Evolutionary conservation across 2,113 vertebrate species (phyloP).

Genomic region (Dolichotis patagonum): DNA sequence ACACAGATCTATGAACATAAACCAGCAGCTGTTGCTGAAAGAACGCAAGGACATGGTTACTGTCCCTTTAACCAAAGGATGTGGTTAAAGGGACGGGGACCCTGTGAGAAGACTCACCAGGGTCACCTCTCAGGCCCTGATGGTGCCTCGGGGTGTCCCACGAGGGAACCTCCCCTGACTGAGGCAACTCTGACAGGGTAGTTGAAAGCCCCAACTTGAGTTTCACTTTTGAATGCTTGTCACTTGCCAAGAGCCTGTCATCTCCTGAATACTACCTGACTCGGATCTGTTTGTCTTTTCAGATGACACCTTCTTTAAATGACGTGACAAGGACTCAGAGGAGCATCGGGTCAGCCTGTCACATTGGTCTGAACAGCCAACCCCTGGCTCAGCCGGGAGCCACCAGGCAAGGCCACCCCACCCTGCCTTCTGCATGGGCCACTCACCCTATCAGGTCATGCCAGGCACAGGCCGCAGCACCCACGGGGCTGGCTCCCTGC

Average conservation of each 20-base stretch:
- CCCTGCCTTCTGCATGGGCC: not conserved
- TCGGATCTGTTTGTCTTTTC: constrained; percentile 30
- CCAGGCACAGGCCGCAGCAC: accelerated
- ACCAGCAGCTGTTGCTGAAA: not conserved
- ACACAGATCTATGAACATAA: not conserved
- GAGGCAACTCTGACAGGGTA: not conserved
- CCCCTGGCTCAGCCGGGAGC: not conserved
- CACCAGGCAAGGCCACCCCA: not conserved
- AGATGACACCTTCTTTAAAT: constrained; percentile 33
- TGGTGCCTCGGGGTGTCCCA: not conserved
- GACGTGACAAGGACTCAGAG: constrained; percentile 12
- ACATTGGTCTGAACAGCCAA: not conserved
- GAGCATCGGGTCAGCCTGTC: not conserved
- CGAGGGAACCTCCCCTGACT: not conserved
- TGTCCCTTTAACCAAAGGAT: not conserved
- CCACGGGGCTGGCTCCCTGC: not conserved
- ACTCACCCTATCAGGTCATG: not conserved
- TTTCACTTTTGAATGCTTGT: not conserved
- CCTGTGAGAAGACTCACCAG: not conserved
- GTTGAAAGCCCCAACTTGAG: not conserved
- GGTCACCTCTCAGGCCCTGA: not conserved
- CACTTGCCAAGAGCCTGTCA: not conserved
- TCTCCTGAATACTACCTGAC: not conserved
- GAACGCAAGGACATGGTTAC: not conserved
- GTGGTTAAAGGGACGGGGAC: too few relatives aligned